Conservation (phyloP, 2,113 vertebrate genomes). For the Thalassarche chlororhynchos region DNA sequence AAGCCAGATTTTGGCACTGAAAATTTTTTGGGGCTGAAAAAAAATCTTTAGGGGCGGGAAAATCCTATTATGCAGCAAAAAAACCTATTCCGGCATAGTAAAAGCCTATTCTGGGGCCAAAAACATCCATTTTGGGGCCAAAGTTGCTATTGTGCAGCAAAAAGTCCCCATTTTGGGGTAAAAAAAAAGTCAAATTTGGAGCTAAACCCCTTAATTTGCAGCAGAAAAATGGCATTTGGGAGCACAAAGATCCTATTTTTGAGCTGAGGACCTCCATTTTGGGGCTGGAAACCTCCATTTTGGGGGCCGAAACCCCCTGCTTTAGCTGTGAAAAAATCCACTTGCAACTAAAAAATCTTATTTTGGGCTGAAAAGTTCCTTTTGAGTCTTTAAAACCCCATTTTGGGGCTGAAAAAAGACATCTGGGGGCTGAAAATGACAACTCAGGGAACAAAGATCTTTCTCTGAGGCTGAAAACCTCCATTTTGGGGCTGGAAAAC, state of each 20-base stretch:
- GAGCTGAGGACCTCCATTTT: neutral
- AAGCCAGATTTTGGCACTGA: fast-evolving
- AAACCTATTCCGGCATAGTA: fast-evolving
- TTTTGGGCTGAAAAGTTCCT: fast-evolving
- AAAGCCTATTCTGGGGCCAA: fast-evolving
- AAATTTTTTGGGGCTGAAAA: fast-evolving
- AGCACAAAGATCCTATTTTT: neutral
- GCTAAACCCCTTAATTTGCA: fast-evolving
- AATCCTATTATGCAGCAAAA: too few relatives aligned
- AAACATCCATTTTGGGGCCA: fast-evolving
- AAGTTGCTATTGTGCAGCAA: fast-evolving
- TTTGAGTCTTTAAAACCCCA: fast-evolving
- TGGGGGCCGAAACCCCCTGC: neutral
- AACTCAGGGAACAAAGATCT: neutral
- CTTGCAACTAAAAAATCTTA: fast-evolving
- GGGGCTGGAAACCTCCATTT: conserved; percentile 13
- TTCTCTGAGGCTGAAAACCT: neutral
- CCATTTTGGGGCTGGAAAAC: neutral
- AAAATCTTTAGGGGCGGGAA: fast-evolving
- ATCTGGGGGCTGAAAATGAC: fast-evolving
- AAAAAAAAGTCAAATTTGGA: fast-evolving
- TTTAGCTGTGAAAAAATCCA: fast-evolving
- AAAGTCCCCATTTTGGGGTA: neutral
- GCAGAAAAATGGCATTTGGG: neutral
- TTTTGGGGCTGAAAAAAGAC: fast-evolving